Evolutionary conservation across 2,888 invertebrate species (phyloP).

Genomic region (Drosophila flavopinicola): DNA sequence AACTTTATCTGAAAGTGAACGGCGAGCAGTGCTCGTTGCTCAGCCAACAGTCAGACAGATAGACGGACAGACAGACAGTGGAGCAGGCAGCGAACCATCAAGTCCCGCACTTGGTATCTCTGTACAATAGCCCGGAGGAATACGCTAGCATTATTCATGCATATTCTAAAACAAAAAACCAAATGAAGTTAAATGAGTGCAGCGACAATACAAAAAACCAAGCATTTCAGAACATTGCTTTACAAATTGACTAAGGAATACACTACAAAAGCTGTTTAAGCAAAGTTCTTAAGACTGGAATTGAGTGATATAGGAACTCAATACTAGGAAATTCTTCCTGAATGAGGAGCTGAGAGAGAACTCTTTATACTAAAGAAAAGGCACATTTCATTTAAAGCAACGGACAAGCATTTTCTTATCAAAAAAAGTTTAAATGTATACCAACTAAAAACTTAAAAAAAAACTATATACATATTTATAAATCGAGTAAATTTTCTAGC

Average conservation of each 20-base stretch:
- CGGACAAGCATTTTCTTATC: too few relatives aligned
- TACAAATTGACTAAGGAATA: constrained; percentile 14
- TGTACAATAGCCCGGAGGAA: constrained; percentile 49
- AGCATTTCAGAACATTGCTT: constrained; percentile 8
- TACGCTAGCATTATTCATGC: constrained; percentile 53
- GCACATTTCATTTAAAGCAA: not conserved
- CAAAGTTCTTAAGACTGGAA: not conserved
- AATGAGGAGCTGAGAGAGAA: too few relatives aligned
- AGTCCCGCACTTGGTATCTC: constrained; percentile 40
- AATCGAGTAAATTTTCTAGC: too few relatives aligned
- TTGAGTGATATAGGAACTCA: not conserved
- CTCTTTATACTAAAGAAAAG: too few relatives aligned
- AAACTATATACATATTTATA: too few relatives aligned
- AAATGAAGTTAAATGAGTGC: constrained; percentile 78
- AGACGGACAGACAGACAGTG: constrained; percentile 6
- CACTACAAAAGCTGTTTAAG: constrained; percentile 22
- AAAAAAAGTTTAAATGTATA: too few relatives aligned
- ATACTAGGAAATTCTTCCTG: too few relatives aligned
- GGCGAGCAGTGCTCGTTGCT: constrained; percentile 56
- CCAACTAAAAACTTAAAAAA: too few relatives aligned
- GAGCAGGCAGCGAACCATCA: constrained; percentile 61
- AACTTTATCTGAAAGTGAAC: constrained; percentile 77
- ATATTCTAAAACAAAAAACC: constrained; percentile 70
- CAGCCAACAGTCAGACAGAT: constrained; percentile 32
- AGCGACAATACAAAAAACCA: constrained; percentile 61